Conservation (phyloP, 2,113 vertebrate species). For the Natator depressus region DNA sequence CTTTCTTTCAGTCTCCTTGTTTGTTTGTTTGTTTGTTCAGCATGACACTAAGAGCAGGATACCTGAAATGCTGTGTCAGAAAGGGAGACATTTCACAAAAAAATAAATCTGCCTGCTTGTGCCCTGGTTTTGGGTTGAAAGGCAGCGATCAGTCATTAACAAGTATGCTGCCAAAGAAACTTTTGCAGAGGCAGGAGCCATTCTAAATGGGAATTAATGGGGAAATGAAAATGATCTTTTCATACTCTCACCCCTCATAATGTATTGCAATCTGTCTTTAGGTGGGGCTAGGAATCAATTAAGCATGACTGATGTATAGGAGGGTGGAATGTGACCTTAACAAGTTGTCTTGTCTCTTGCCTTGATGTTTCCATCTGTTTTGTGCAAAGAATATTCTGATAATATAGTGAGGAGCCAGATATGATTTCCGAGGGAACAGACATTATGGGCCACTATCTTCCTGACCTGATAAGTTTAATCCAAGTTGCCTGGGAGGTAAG, state of each 20-base stretch:
- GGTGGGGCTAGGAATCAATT: conserved; percentile 73
- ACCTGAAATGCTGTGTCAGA: conserved; percentile 44
- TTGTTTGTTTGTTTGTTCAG: background rate
- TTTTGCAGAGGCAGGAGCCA: conserved; percentile 71
- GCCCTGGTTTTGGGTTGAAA: conserved; percentile 61
- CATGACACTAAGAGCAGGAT: conserved; percentile 1
- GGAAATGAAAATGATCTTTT: conserved; percentile 75
- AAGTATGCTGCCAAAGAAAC: conserved; percentile 69
- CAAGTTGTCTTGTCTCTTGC: conserved; percentile 72
- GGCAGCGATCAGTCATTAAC: conserved; percentile 71
- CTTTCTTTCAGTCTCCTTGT: background rate
- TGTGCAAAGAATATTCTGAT: conserved; percentile 63
- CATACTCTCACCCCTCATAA: conserved; percentile 71
- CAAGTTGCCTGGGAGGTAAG: conserved; percentile 83
- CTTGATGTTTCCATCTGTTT: conserved; percentile 79
- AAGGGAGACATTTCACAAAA: conserved; percentile 53
- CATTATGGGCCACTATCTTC: conserved; percentile 76
- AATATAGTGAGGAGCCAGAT: conserved; percentile 57
- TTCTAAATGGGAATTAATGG: conserved; percentile 77
- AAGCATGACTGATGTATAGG: conserved; percentile 76
- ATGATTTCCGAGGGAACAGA: conserved; percentile 71
- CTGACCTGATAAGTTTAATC: conserved; percentile 77
- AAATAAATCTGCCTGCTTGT: conserved; percentile 61
- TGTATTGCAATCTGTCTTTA: conserved; percentile 68
- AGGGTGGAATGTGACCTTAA: conserved; percentile 77